Conservation (phyloP, 2,888 invertebrate genomes). For the Poecilobothrus nobilitatus region DNA sequence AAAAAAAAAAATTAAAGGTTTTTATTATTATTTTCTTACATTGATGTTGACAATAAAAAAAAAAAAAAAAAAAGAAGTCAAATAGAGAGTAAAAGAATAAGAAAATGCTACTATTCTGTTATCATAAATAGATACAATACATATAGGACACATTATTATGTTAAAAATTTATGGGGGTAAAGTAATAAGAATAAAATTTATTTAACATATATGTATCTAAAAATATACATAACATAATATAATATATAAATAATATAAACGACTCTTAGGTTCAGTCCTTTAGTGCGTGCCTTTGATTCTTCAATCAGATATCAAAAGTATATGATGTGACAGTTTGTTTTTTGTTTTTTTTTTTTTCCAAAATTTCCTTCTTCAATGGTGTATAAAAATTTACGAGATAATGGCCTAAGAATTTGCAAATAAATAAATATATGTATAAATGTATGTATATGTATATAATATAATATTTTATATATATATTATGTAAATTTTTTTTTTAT, state of each 20-base stretch:
- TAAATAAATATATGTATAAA: background rate
- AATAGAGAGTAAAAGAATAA: background rate
- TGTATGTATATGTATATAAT: no score
- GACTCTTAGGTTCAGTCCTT: background rate
- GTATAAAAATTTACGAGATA: conserved; percentile 6
- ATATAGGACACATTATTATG: background rate
- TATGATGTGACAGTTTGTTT: background rate
- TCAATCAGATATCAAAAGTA: background rate
- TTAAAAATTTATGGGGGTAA: background rate
- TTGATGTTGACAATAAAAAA: background rate
- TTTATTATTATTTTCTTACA: background rate
- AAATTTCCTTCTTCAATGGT: background rate
- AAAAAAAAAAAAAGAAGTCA: no score
- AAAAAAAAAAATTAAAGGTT: background rate
- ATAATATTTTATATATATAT: no score
- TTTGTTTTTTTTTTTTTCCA: background rate
- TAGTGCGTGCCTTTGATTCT: background rate
- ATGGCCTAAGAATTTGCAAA: conserved; percentile 1
- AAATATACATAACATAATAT: no score
- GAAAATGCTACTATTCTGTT: background rate
- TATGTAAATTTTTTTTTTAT: background rate
- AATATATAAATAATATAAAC: no score
- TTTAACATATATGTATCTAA: background rate
- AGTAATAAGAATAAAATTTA: background rate
- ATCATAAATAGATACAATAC: background rate